These are phyloP conservation scores for Leptobrachium leishanense DNA, from an alignment of 2,113 vertebrate species.

Conservation along the genomic window DNA sequence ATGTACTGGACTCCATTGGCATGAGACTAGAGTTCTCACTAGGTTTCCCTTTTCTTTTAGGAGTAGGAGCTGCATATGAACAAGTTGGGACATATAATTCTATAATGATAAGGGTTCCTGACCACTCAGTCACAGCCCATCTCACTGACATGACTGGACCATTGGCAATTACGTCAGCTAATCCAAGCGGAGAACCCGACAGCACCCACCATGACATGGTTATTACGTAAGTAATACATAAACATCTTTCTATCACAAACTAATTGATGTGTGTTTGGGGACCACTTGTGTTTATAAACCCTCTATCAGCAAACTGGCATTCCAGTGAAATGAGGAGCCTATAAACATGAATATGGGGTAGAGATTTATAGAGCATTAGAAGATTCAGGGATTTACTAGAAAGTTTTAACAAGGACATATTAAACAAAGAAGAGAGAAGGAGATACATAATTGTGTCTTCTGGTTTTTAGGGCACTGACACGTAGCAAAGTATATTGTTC, in stretches of 20 bases:
- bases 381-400: no score
- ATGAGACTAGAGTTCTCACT: no score
- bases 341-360: no score
- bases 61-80: slow-evolving; percentile 79
- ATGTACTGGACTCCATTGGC: no score
- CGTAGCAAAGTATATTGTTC: no score
- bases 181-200: slow-evolving; percentile 84
- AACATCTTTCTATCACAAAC: not conserved
- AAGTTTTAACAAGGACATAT: no score
- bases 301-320: not conserved
- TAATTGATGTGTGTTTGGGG: not conserved
- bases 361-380: no score
- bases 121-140: slow-evolving; percentile 79
- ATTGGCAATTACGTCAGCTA: slow-evolving; percentile 84
- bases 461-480: no score
- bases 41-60: slow-evolving; percentile 53
- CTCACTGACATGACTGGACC: slow-evolving; percentile 83
- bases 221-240: slow-evolving; percentile 69
- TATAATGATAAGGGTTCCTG: slow-evolving; percentile 88
- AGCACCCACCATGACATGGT: slow-evolving; percentile 88
- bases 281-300: not conserved
- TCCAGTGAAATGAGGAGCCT: not conserved
- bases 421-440: no score
- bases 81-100: slow-evolving; percentile 83
- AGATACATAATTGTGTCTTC: no score